Percentiles rank a stretch among this genome's conserved stretches.
These are phyloP conservation scores for Ariolimax columbianus DNA, from an alignment of 2,888 invertebrate species.

Conservation along the genomic window DNA sequence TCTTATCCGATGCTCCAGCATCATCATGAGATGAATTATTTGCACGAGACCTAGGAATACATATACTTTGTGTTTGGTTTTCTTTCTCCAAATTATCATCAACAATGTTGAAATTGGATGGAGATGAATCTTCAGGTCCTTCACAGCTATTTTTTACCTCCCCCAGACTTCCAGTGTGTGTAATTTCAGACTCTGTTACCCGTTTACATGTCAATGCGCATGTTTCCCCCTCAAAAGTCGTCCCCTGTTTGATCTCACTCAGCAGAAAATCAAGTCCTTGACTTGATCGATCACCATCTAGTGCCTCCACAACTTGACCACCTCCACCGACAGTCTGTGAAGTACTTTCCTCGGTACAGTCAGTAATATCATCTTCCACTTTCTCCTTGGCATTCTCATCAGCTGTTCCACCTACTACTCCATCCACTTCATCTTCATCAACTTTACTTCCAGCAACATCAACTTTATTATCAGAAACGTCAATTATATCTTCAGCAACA, in stretches of 20 bases:
- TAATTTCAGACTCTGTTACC: neutral
- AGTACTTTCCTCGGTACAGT: neutral
- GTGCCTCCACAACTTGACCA: neutral
- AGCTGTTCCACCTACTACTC: neutral
- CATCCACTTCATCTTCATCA: conserved; percentile 34
- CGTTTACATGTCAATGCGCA: neutral
- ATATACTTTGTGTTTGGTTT: too few species aligned
- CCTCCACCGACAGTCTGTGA: neutral
- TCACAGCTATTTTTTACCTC: neutral
- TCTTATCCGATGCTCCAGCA: neutral
- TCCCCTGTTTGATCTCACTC: neutral
- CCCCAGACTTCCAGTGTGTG: neutral
- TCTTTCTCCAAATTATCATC: neutral
- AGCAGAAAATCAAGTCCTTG: neutral
- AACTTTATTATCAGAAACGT: neutral
- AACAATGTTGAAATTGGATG: neutral
- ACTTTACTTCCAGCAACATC: too few species aligned
- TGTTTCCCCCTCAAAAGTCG: neutral
- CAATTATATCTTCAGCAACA: neutral
- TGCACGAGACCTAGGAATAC: too few species aligned
- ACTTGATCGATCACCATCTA: neutral
- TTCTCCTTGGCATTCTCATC: neutral
- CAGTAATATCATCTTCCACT: neutral
- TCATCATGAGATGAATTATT: too few species aligned
- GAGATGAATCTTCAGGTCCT: neutral